Evolutionary conservation across 2,888 invertebrate species (phyloP).

Genomic region (Lepidochrysops patricia): DNA sequence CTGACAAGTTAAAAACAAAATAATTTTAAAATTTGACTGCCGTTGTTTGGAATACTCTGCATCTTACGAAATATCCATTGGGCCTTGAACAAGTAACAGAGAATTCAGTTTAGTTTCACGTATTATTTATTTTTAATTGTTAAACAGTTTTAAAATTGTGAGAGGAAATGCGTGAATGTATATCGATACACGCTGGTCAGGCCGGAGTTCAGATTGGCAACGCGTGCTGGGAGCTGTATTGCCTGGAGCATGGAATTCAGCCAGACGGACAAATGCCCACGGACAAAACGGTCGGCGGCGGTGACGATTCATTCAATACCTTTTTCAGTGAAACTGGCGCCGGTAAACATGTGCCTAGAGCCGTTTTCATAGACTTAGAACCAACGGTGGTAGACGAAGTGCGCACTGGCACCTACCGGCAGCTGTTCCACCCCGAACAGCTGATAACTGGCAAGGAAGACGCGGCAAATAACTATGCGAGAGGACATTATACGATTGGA

Average conservation of each 20-base stretch:
- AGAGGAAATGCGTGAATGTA: conserved; percentile 57
- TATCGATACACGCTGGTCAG: conserved; percentile 65
- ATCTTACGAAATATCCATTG: background rate
- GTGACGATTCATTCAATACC: conserved; percentile 95
- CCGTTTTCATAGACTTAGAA: conserved; percentile 95
- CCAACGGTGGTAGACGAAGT: conserved; percentile 97
- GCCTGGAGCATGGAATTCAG: conserved; percentile 87
- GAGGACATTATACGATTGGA: conserved; percentile 97
- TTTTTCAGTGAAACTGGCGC: conserved; percentile 95
- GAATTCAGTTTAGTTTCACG: background rate
- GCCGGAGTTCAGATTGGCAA: conserved; percentile 89
- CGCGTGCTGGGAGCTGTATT: conserved; percentile 90
- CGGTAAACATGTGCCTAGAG: conserved; percentile 95
- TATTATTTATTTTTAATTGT: background rate
- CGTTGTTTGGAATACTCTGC: background rate
- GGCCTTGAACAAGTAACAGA: background rate
- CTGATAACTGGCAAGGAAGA: conserved; percentile 96
- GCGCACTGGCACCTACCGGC: conserved; percentile 94
- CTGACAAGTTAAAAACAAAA: background rate
- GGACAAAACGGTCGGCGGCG: conserved; percentile 86
- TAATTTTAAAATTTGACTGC: background rate
- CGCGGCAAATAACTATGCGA: conserved; percentile 97
- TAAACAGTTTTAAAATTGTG: background rate
- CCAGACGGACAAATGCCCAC: conserved; percentile 91
- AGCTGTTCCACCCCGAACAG: conserved; percentile 97